phyloP scores from a whole-genome alignment of 2,113 vertebrate species.

The Ammodytes marinus region DNA sequence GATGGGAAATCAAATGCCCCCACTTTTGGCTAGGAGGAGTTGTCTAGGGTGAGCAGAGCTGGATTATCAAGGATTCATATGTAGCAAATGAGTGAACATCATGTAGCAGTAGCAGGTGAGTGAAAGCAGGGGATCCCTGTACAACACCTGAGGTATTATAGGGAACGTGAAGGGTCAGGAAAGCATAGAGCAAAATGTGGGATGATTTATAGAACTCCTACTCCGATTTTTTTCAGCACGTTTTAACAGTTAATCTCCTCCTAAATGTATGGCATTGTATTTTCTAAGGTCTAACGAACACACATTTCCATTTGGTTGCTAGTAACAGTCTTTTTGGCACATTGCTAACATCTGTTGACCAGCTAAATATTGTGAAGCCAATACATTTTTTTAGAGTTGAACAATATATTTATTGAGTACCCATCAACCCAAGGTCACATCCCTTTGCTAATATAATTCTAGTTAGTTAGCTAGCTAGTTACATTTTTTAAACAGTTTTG shows the following conservation, averaged over 20 bases:
- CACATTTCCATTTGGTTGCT: not conserved
- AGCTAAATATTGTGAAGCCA: not conserved
- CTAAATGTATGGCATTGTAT: no score
- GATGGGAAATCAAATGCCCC: not conserved
- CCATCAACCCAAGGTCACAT: no score
- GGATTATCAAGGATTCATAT: not conserved
- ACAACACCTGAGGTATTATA: conserved; percentile 9
- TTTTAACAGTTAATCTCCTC: not conserved
- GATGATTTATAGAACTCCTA: conserved; percentile 8
- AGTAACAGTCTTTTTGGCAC: not conserved
- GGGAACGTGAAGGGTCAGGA: not conserved
- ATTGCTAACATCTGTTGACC: not conserved
- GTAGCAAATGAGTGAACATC: conserved; percentile 4
- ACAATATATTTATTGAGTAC: no score
- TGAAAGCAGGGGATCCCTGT: not conserved
- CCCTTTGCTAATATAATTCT: no score
- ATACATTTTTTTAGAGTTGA: not conserved
- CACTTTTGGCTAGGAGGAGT: conserved; percentile 5
- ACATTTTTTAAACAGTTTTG: no score
- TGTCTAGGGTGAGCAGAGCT: conserved; percentile 6
- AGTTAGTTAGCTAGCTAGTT: no score
- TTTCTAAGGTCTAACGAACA: no score
- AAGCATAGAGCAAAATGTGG: not conserved
- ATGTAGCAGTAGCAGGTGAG: conserved; percentile 14
- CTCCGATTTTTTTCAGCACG: not conserved